Evolutionary conservation across 2,113 vertebrate species (phyloP).

Genomic region (Neotoma lepida): DNA sequence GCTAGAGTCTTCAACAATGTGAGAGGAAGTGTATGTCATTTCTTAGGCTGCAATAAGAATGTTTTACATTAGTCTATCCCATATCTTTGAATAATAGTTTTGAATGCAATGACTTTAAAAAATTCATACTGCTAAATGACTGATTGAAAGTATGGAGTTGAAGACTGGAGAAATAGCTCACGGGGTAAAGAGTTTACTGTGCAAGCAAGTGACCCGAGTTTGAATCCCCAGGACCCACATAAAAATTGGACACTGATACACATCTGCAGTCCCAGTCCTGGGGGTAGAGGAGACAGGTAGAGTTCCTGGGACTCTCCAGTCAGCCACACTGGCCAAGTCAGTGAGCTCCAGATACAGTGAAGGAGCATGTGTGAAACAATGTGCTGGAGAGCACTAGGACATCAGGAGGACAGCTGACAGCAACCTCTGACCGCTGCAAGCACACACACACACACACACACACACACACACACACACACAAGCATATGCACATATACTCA

Average conservation of each 20-base stretch:
- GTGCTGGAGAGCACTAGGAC: neutral
- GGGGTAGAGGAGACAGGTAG: neutral
- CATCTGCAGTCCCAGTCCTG: neutral
- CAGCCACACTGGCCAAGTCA: neutral
- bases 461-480: neutral
- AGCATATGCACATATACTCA: neutral
- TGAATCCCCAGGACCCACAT: neutral
- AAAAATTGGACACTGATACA: neutral
- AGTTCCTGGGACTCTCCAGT: neutral
- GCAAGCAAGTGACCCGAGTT: neutral
- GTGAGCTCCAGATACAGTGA: neutral
- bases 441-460: neutral
- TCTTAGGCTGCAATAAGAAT: neutral
- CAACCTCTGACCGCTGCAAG: neutral
- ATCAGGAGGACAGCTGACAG: neutral
- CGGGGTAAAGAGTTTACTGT: neutral
- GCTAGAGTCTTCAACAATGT: neutral
- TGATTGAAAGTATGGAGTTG: neutral
- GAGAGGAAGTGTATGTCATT: neutral
- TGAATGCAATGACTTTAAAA: neutral
- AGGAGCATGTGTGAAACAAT: neutral
- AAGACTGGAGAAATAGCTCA: neutral
- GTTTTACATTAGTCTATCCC: neutral
- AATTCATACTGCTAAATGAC: neutral
- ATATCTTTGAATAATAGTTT: neutral